Conservation (phyloP, 2,113 vertebrate genomes). For the Hemichromis elongatus region DNA sequence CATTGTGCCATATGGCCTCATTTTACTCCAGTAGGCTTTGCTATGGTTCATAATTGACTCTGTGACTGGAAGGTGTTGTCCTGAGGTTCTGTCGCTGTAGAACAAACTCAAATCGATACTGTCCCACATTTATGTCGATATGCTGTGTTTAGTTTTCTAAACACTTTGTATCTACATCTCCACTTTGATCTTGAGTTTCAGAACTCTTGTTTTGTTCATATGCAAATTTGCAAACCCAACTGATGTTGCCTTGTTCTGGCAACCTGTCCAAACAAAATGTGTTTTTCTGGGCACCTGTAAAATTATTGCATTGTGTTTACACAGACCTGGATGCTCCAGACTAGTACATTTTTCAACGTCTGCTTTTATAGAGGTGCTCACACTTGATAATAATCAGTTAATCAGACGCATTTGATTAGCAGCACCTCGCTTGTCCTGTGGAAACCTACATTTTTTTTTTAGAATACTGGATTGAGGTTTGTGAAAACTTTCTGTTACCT, state of each 20-base stretch:
- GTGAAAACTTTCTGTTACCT: background rate
- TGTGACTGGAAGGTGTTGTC: background rate
- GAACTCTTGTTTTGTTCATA: background rate
- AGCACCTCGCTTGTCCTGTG: background rate
- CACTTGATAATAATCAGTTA: background rate
- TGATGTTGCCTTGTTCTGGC: background rate
- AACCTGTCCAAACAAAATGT: background rate
- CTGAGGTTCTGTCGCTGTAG: background rate
- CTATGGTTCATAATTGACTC: background rate
- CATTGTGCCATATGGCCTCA: background rate
- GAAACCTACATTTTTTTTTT: rapidly evolving
- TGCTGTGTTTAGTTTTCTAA: background rate
- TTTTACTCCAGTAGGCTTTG: background rate
- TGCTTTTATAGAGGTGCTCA: background rate
- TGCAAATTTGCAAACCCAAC: background rate
- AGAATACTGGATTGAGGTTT: background rate
- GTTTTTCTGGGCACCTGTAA: background rate
- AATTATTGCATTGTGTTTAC: background rate
- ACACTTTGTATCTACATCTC: background rate
- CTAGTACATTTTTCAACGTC: background rate
- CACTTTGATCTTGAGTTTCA: background rate
- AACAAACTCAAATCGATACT: background rate
- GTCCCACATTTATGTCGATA: background rate
- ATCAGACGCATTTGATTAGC: background rate
- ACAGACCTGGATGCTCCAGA: background rate